Percentiles rank a stretch among this genome's conserved stretches.
phyloP scores from a whole-genome alignment of 2,888 invertebrate genomes.

The Cryptophagus acutangulus region DNA sequence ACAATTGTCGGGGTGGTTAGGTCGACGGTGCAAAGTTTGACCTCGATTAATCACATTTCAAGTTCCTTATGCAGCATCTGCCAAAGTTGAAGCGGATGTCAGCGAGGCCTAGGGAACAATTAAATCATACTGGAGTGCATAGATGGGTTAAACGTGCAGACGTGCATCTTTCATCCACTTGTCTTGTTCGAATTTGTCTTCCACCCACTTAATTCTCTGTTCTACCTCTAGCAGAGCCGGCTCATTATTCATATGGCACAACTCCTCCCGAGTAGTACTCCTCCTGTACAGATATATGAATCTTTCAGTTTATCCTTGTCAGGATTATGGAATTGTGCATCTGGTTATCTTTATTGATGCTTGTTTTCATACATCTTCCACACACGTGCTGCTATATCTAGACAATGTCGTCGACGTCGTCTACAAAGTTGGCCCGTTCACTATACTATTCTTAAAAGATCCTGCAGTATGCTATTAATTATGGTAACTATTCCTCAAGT shows the following conservation, averaged over 20 bases:
- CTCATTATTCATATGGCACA: conserved; percentile 39
- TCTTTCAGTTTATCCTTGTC: conserved; percentile 8
- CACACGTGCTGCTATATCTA: conserved; percentile 21
- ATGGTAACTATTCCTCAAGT: conserved; percentile 6
- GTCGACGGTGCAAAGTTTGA: not conserved
- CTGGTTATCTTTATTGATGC: conserved; percentile 15
- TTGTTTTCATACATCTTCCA: conserved; percentile 19
- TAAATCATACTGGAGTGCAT: conserved; percentile 18
- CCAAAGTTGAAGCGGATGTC: conserved; percentile 12
- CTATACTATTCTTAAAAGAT: conserved; percentile 6
- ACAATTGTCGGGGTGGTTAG: conserved; percentile 6
- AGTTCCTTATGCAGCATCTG: conserved; percentile 6
- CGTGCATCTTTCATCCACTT: conserved; percentile 41
- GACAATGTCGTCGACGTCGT: conserved; percentile 14
- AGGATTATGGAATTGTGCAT: conserved; percentile 12
- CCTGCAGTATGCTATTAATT: conserved; percentile 15
- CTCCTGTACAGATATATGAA: conserved; percentile 18
- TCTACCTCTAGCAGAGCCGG: conserved; percentile 33
- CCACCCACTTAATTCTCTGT: conserved; percentile 41
- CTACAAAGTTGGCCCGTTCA: conserved; percentile 6
- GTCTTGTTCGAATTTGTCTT: conserved; percentile 41
- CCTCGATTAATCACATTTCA: conserved; percentile 7
- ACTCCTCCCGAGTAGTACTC: conserved; percentile 31
- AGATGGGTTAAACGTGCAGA: conserved; percentile 35
- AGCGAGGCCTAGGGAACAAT: conserved; percentile 12